A percentile compares a stretch with the other conserved stretches of the same genome.
Evolutionary conservation across 35 echinoderm and acorn worm species (phyloP).

Genomic region (Anneissia japonica): DNA sequence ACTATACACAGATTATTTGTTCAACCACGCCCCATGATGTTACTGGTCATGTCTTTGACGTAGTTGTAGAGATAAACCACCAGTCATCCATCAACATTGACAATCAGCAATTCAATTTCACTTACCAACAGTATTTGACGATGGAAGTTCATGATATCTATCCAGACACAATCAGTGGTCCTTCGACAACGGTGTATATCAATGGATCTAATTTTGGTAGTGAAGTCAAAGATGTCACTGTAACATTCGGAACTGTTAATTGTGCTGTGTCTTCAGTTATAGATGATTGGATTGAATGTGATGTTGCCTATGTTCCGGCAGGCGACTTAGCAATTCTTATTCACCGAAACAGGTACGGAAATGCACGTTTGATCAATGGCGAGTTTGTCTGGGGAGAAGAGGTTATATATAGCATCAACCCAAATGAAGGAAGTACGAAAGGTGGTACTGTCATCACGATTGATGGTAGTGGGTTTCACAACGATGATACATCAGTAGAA

Average conservation of each 20-base stretch:
- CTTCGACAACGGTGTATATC: conserved; percentile 28
- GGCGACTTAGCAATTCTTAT: conserved; percentile 43
- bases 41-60: background rate
- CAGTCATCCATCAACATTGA: conserved; percentile 2
- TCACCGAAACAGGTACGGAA: conserved; percentile 45
- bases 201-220: conserved; percentile 38
- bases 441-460: conserved; percentile 76
- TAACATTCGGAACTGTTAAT: conserved; percentile 52
- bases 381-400: conserved; percentile 16
- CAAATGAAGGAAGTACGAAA: conserved; percentile 54
- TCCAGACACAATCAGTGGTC: conserved; percentile 8
- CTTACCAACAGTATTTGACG: conserved; percentile 35
- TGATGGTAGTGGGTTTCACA: conserved; percentile 70
- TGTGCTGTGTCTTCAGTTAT: conserved; percentile 19
- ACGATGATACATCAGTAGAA: conserved; percentile 37
- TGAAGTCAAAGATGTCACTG: conserved; percentile 27
- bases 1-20: conserved; percentile 45
- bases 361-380: conserved; percentile 20
- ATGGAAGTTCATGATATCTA: conserved; percentile 21
- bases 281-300: conserved; percentile 31
- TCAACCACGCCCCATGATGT: conserved; percentile 17
- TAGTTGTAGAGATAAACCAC: background rate
- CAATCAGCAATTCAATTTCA: conserved; percentile 3
- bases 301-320: conserved; percentile 64
- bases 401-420: conserved; percentile 48